Evolutionary conservation across 2,797 vertebrate species (phyloP), one percentile per base, ranked within the genome.

Genomic region (Clarias pachynema): DNA sequence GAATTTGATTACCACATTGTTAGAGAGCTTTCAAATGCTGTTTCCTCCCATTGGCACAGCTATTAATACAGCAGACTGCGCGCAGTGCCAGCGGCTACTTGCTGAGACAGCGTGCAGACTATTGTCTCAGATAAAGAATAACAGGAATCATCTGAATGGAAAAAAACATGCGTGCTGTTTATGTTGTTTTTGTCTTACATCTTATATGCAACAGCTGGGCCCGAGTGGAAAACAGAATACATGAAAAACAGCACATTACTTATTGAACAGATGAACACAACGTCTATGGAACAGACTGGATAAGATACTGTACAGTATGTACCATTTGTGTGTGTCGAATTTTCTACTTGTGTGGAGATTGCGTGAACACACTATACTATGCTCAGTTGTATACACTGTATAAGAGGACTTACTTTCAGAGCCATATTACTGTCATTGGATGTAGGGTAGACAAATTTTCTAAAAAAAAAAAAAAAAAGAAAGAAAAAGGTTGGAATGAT

Each of bases 91-190:
- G 57, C 12, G 49, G 63, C 86, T 86, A 75, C 72, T 75, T 85
- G 73, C 44, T 84, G n/a, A 88, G 85, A 40, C 49, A 22, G 34
- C 12, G 22, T 4, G 1, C 34, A 79, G 80, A 79, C 79, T 62
- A 86, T 88, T 89, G 88, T 89, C 69, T 87, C 8, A 63, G 73
- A 83, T 79, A 24, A 85, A 87, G 84, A 87, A 88, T 79, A 86
- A 69, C 84, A 81, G 84, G 81, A 86, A 86, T 86, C 74, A 81
- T 85, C 82, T 86, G 83, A 86, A 79, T 81, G 81, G 82, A 86
- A 84, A 85, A 87, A 83, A 77, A 66, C 49, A 49, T 59, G 40
- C 49, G 84, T 69, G 69, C 29, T 68, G 66, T 69, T 79, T 57
- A 34, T 69, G 78, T 84, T 85, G 72, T 79, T 86, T 53, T 66